These are phyloP conservation scores for Crocallis elinguaria DNA, from an alignment of 2,888 invertebrate genomes.

Conservation along the genomic window DNA sequence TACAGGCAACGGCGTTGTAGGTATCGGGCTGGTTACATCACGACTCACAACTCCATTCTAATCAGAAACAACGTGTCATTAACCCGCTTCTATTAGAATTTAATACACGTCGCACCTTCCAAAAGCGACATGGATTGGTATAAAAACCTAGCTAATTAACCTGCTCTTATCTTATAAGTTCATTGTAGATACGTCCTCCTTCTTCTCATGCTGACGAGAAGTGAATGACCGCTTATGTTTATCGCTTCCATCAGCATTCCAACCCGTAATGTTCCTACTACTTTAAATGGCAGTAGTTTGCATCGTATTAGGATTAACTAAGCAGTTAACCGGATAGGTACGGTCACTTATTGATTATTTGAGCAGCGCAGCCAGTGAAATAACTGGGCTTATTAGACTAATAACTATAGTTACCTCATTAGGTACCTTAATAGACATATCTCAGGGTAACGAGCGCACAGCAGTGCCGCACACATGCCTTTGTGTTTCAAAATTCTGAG, in stretches of 20 bases:
- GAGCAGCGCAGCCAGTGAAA: too few relatives aligned
- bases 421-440: too few relatives aligned
- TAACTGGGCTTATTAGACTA: too few relatives aligned
- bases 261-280: constrained; percentile 41
- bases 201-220: constrained; percentile 46
- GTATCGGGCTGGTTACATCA: constrained; percentile 47
- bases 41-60: constrained; percentile 52
- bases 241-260: constrained; percentile 69
- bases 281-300: constrained; percentile 49
- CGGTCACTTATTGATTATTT: too few relatives aligned
- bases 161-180: constrained; percentile 10
- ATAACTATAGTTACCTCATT: too few relatives aligned
- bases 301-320: constrained; percentile 38
- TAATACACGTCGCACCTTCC: constrained; percentile 42
- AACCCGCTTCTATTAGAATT: constrained; percentile 57
- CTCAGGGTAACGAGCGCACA: too few relatives aligned
- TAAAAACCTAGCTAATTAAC: constrained; percentile 3
- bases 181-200: constrained; percentile 45
- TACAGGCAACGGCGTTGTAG: constrained; percentile 9
- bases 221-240: constrained; percentile 66
- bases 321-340: constrained; percentile 35
- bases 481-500: too few relatives aligned
- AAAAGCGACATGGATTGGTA: constrained; percentile 4
- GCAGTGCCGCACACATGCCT: too few relatives aligned
- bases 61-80: constrained; percentile 65